Evolutionary conservation across 2,888 invertebrate species (phyloP).

Genomic region (Hipparchia sbordonii): DNA sequence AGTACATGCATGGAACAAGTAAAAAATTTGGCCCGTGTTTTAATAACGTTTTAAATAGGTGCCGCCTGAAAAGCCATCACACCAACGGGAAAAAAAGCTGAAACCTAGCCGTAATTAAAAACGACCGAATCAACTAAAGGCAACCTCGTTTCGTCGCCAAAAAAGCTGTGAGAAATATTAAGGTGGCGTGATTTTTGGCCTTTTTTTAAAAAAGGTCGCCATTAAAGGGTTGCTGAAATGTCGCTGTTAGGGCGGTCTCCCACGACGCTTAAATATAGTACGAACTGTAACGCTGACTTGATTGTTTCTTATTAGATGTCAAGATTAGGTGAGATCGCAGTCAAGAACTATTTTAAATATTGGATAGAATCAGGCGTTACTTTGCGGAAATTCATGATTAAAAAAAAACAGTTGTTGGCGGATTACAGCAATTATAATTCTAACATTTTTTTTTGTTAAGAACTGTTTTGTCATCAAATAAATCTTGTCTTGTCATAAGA

Average conservation of each 20-base stretch:
- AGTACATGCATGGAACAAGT: not conserved
- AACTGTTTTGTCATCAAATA: no score
- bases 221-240: slow-evolving; percentile 24
- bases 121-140: slow-evolving; percentile 30
- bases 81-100: slow-evolving; percentile 21
- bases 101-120: slow-evolving; percentile 37
- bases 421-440: no score
- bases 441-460: no score
- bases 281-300: not conserved
- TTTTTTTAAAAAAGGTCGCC: slow-evolving; percentile 21
- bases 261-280: not conserved
- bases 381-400: no score
- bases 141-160: slow-evolving; percentile 27
- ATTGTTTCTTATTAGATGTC: no score
- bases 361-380: no score
- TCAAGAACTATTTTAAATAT: no score
- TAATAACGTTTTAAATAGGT: slow-evolving; percentile 12
- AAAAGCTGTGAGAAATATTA: slow-evolving; percentile 45
- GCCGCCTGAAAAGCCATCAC: slow-evolving; percentile 12
- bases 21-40: not conserved
- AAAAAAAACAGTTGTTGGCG: no score
- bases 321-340: no score
- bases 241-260: slow-evolving; percentile 10
- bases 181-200: slow-evolving; percentile 22
- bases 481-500: no score